Conservation (phyloP, 2,113 vertebrate genomes). For the Grallaria varia region DNA sequence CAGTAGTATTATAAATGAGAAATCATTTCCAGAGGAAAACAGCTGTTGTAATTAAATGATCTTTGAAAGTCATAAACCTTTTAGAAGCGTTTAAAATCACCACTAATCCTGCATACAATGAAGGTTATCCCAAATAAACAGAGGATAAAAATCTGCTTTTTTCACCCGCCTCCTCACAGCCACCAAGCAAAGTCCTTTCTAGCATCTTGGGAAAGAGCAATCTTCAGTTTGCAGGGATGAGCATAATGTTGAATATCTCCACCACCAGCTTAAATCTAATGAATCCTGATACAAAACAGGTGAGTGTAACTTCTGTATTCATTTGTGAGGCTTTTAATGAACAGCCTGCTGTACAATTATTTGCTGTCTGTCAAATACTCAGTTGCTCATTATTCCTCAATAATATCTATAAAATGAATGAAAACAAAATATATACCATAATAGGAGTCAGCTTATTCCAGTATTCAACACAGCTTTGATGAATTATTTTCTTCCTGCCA, state of each 20-base stretch:
- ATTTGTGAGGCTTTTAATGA: neutral
- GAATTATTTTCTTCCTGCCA: neutral
- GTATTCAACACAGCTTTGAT: neutral
- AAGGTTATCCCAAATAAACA: neutral
- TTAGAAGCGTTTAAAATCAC: neutral
- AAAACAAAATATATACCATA: neutral
- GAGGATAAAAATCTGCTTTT: conserved; percentile 27
- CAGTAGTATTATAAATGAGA: neutral
- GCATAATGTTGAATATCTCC: conserved; percentile 95
- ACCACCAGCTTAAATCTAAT: conserved; percentile 96
- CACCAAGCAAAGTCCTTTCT: conserved; percentile 92
- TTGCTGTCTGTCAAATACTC: neutral
- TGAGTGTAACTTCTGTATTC: conserved; percentile 47
- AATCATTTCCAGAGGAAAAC: neutral
- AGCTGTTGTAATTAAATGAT: neutral
- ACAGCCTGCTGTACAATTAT: neutral
- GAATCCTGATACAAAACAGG: conserved; percentile 96
- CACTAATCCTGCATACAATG: neutral
- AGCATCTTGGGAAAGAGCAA: conserved; percentile 96
- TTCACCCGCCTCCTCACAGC: conserved; percentile 65
- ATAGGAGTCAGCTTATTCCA: neutral
- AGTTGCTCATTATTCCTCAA: neutral
- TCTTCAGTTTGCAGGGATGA: conserved; percentile 96
- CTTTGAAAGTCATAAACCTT: neutral
- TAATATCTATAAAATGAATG: neutral